These are phyloP conservation scores for Oophaga pumilio DNA, from an alignment of 2,113 vertebrate genomes.

Conservation along the genomic window DNA sequence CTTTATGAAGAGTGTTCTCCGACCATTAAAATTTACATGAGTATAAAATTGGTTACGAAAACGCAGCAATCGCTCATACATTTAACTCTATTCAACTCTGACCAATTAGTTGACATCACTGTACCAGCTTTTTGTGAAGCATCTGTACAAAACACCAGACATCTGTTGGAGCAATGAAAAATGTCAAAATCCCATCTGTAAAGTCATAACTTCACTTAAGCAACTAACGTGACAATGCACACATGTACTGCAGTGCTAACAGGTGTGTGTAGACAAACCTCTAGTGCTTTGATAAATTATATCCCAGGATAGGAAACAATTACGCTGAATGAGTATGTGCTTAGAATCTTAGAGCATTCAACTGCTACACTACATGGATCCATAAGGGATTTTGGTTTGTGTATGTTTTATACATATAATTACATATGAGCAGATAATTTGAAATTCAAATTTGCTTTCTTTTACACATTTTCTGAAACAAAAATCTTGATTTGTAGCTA, in stretches of 20 bases:
- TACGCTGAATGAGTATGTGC: background rate
- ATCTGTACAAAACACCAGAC: constrained; percentile 36
- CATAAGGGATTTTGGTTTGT: background rate
- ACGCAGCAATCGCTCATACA: background rate
- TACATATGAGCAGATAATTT: too few relatives aligned
- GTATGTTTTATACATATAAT: background rate
- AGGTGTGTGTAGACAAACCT: constrained; percentile 31
- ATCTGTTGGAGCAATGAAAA: constrained; percentile 48
- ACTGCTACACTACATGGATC: background rate
- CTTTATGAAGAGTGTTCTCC: background rate
- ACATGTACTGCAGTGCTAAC: constrained; percentile 38
- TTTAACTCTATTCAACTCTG: constrained; percentile 29
- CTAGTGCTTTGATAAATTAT: constrained; percentile 10
- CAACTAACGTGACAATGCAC: constrained; percentile 48
- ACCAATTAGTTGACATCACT: constrained; percentile 27
- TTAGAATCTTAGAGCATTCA: background rate
- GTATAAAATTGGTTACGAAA: background rate
- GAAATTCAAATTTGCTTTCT: too few relatives aligned
- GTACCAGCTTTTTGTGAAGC: constrained; percentile 24
- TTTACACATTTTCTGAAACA: too few relatives aligned
- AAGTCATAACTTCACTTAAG: constrained; percentile 47
- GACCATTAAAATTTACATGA: background rate
- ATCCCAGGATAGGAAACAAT: constrained; percentile 24
- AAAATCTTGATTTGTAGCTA: too few relatives aligned
- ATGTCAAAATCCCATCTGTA: constrained; percentile 42